Percentiles rank a stretch among this genome's conserved stretches.
Evolutionary conservation across 1,140 invertebrate genomes (phyloP).

Genomic region (Ooceraea biroi): DNA sequence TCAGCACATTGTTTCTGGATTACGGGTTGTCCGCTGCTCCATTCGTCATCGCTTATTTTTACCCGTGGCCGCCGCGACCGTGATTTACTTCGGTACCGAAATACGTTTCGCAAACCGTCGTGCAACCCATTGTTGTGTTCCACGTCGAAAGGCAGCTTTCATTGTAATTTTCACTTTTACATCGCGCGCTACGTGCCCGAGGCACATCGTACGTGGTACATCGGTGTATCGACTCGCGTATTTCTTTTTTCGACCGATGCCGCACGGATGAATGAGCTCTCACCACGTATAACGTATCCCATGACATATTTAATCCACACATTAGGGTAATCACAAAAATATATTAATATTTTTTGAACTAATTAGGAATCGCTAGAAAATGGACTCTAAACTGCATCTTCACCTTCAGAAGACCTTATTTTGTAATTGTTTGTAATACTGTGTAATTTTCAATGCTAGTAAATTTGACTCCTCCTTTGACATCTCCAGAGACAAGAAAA

Average conservation of each 20-base stretch:
- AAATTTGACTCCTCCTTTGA: no score
- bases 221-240: neutral
- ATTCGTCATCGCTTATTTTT: conserved; percentile 74
- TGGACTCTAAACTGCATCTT: no score
- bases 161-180: conserved; percentile 61
- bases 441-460: neutral
- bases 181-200: conserved; percentile 4
- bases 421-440: no score
- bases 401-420: no score
- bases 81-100: conserved; percentile 68
- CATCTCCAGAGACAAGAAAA: no score
- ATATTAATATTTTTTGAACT: no score
- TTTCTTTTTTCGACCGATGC: neutral
- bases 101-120: conserved; percentile 60
- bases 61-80: conserved; percentile 15
- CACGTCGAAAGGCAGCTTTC: conserved; percentile 55
- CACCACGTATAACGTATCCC: neutral
- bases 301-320: no score
- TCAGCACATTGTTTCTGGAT: conserved; percentile 78
- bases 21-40: conserved; percentile 74
- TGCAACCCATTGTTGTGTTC: conserved; percentile 54
- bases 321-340: neutral
- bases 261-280: neutral
- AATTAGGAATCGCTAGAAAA: no score
- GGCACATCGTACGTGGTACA: neutral